A percentile compares a stretch with the other conserved stretches of the same genome.
phyloP scores from a whole-genome alignment of 2,797 vertebrate genomes.

The Malurus leucopterus region DNA sequence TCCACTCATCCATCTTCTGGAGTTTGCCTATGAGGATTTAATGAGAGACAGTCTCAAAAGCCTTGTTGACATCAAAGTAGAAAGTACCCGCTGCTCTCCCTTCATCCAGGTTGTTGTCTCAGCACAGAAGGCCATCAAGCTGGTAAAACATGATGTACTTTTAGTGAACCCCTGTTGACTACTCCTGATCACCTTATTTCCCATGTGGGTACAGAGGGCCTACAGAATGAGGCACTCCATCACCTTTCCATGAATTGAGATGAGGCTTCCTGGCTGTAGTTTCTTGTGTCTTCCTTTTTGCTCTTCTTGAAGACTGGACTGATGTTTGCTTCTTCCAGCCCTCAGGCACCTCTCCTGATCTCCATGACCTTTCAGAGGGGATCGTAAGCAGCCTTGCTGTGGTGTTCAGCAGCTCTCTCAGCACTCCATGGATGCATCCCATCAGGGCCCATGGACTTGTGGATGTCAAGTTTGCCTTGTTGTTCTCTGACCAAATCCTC shows the following conservation, averaged over 20 bases:
- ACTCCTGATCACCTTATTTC: background rate
- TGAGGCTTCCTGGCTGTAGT: background rate
- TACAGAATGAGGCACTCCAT: background rate
- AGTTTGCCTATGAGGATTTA: background rate
- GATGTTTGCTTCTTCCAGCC: background rate
- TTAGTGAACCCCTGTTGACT: background rate
- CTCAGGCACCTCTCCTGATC: background rate
- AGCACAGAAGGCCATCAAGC: background rate
- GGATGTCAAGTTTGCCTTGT: background rate
- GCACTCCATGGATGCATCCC: too few species aligned
- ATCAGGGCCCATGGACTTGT: background rate
- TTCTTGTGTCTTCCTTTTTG: background rate
- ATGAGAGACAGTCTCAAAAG: background rate
- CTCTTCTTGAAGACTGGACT: background rate
- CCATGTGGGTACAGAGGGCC: background rate
- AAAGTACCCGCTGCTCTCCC: too few species aligned
- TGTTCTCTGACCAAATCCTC: background rate
- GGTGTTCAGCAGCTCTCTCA: background rate
- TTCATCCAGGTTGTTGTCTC: background rate
- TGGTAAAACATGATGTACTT: background rate
- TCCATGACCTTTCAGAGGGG: background rate
- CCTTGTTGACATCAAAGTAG: background rate
- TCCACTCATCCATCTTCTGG: background rate
- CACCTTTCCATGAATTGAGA: background rate
- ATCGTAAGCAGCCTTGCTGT: background rate